Conservation (phyloP, 2,888 invertebrate genomes). For the Adineta ricciae region DNA sequence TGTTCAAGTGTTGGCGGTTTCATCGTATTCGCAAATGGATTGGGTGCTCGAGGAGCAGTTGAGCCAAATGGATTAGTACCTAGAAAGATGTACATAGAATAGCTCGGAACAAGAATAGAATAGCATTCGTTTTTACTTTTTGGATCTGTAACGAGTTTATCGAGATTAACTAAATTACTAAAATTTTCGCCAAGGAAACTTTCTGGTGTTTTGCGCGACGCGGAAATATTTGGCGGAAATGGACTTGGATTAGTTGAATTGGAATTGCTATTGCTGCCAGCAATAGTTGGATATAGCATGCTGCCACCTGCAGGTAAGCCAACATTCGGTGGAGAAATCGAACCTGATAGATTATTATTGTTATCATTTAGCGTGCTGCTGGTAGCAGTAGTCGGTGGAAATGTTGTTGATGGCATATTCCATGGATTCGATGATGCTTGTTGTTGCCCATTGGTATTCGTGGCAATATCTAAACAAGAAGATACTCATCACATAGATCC, state of each 20-base stretch:
- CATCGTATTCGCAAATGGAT: slow-evolving; percentile 21
- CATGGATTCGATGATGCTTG: slow-evolving; percentile 28
- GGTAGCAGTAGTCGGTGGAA: neutral
- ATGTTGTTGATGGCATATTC: neutral
- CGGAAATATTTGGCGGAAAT: neutral
- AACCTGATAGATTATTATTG: neutral
- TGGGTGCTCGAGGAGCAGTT: neutral
- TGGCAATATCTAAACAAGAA: neutral
- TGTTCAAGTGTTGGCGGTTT: slow-evolving; percentile 25
- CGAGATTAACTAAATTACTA: slow-evolving; percentile 29
- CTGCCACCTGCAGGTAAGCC: neutral
- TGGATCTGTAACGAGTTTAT: slow-evolving; percentile 2
- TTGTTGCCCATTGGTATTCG: neutral
- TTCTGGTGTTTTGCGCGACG: slow-evolving; percentile 31
- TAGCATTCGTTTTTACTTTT: neutral
- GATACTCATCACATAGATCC: no score
- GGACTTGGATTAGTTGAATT: neutral
- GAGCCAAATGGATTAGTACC: slow-evolving; percentile 33
- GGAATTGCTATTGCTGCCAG: neutral
- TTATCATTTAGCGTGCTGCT: neutral
- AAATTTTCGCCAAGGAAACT: slow-evolving; percentile 31
- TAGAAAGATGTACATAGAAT: neutral
- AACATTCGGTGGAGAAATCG: neutral
- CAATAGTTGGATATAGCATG: neutral
- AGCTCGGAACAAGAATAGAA: neutral